Evolutionary conservation across 2,888 invertebrate genomes (phyloP), one percentile per base, ranked within the genome.

Genomic region (Coelogynopora nodosa): DNA sequence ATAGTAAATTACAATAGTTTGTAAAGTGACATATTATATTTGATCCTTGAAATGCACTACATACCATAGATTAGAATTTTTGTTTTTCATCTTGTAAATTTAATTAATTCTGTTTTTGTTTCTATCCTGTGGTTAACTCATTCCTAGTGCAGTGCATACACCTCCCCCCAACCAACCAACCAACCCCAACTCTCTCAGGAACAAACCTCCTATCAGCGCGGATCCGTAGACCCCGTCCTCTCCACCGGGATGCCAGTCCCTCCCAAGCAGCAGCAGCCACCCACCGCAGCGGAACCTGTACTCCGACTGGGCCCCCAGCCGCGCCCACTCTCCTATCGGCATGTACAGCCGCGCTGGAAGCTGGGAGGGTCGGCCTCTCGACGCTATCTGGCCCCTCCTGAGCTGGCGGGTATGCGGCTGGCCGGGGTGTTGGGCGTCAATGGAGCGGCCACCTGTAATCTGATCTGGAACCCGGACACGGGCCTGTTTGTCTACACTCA

Each of bases 381-480:
- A 84, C 88, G 91, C 49, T 91, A 91, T 87, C 90, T 90, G 86
- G 91, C 91, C 0, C 91, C 91, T n/a, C 91, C 91, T 0, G 90
- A 91, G 86, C 90, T 91, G 87, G 91, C 91, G 27, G 91, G 91
- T 0, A 87, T 92, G 10, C 89, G 89, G 74, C 88, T 92, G 84
- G 89, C 89, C 30, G 90, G 90, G 88, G 90, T 91, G 30, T 90
- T 92, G 84, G 92, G 92, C 0, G 91, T 90, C 85, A 91, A 91
- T 89, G 91, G 91, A 0, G 91, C 91, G 89, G 91, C 91, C 0
- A 89, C 91, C 82, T 89, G 89, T 83, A 92, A 91, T 88, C 90
- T 92, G 89, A 90, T 91, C 26, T 92, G 92, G 92, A 89, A 91
- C 84, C 90, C 91, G 27, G 90, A 91, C 86, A 90, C 90, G 87